A percentile compares a stretch with the other conserved stretches of the same genome.
Conservation (phyloP, 2,888 invertebrate genomes). For the Helicoverpa assulta region DNA sequence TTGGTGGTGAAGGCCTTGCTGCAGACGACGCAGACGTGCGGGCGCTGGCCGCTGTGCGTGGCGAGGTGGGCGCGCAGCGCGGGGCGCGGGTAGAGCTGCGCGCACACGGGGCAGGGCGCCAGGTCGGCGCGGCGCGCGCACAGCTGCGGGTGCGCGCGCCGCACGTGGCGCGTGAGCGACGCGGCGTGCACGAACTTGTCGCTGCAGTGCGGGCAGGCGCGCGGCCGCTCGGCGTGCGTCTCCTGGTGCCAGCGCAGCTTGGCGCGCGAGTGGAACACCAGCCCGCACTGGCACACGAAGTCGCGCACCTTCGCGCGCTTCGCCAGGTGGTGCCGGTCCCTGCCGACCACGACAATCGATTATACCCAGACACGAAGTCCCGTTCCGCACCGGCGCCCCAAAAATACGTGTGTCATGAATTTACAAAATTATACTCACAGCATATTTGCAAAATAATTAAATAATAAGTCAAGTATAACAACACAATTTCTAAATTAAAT, state of each 20-base stretch:
- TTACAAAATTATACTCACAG: conserved; percentile 1
- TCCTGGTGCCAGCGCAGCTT: conserved; percentile 96
- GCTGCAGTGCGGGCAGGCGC: conserved; percentile 95
- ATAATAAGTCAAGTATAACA: conserved; percentile 3
- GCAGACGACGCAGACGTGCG: conserved; percentile 95
- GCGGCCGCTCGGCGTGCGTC: conserved; percentile 95
- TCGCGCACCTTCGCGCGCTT: conserved; percentile 92
- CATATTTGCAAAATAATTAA: not conserved
- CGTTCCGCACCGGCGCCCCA: not conserved
- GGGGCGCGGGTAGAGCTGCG: conserved; percentile 92
- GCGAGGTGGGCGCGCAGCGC: conserved; percentile 95
- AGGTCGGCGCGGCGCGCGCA: conserved; percentile 83
- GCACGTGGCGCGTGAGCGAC: conserved; percentile 95
- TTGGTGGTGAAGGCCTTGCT: conserved; percentile 96
- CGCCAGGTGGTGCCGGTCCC: conserved; percentile 93
- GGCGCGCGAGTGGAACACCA: conserved; percentile 95
- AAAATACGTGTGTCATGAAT: not conserved
- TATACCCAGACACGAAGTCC: too few relatives aligned
- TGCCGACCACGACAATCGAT: conserved; percentile 49
- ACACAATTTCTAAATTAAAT: conserved; percentile 10
- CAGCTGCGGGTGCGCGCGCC: conserved; percentile 93
- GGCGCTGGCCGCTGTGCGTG: conserved; percentile 94
- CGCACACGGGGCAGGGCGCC: conserved; percentile 94
- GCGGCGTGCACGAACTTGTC: conserved; percentile 96
- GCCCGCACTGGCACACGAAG: conserved; percentile 94